Conservation (phyloP, 1,140 invertebrate genomes). For the Drosophila pectinifera region DNA sequence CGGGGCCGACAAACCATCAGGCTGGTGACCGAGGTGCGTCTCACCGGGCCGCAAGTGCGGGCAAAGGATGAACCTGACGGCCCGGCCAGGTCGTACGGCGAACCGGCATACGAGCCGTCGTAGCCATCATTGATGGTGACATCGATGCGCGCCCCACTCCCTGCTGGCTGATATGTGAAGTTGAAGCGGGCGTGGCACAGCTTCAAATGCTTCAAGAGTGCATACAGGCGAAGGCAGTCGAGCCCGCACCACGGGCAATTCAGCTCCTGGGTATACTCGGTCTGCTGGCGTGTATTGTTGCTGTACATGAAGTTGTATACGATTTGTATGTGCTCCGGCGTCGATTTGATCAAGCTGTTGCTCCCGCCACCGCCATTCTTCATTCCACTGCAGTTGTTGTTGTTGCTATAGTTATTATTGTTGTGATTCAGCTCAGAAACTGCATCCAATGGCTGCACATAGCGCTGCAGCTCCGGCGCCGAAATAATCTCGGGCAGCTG, state of each 20-base stretch:
- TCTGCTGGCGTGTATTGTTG: conserved; percentile 97
- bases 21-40: conserved; percentile 94
- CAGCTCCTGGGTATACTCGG: conserved; percentile 95
- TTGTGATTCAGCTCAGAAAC: conserved; percentile 85
- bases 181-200: conserved; percentile 96
- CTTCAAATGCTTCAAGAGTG: conserved; percentile 96
- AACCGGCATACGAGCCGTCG: conserved; percentile 98
- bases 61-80: conserved; percentile 88
- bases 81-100: conserved; percentile 94
- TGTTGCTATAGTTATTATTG: conserved; percentile 74
- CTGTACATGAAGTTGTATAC: conserved; percentile 98
- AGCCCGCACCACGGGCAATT: conserved; percentile 98
- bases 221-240: conserved; percentile 94
- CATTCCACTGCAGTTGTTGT: conserved; percentile 52
- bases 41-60: conserved; percentile 91
- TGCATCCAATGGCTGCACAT: conserved; percentile 61
- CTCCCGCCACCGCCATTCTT: conserved; percentile 42
- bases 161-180: conserved; percentile 90
- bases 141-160: conserved; percentile 94
- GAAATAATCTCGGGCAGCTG: conserved; percentile 89
- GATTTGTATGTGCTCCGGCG: conserved; percentile 88
- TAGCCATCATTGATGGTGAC: conserved; percentile 97
- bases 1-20: conserved; percentile 94
- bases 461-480: conserved; percentile 68
- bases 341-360: conserved; percentile 44